phyloP scores from a whole-genome alignment of 2,113 vertebrate species.

The Notarius quadriscutis region DNA sequence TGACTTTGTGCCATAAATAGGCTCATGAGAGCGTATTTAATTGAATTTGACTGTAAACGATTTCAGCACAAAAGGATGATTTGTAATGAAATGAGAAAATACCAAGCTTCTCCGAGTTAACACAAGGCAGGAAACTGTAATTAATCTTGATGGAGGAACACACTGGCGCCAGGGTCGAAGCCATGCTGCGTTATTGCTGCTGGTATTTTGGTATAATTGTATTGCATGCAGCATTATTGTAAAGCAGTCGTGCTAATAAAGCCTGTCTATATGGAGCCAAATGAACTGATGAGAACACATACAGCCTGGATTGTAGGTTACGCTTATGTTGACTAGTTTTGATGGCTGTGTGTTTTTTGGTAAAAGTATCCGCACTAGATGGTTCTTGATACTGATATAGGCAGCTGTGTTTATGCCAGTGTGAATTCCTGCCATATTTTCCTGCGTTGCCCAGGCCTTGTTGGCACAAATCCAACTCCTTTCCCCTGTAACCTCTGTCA shows the following conservation, averaged over 20 bases:
- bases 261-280: not conserved
- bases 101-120: not conserved
- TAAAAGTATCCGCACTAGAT: not conserved
- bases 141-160: not conserved
- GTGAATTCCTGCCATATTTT: slow-evolving; percentile 49
- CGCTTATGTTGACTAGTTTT: not conserved
- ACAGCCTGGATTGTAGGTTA: not conserved
- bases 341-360: not conserved
- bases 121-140: not conserved
- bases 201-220: not conserved
- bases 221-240: not conserved
- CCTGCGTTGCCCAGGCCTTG: slow-evolving; percentile 19
- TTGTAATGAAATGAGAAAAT: not conserved
- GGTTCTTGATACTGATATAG: slow-evolving; percentile 19
- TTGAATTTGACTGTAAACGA: not conserved
- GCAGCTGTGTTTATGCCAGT: slow-evolving; percentile 40
- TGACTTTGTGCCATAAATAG: not conserved
- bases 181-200: not conserved
- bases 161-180: not conserved
- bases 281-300: not conserved
- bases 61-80: not conserved
- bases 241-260: not conserved
- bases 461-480: slow-evolving; percentile 30
- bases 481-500: slow-evolving; percentile 7
- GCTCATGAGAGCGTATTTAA: not conserved